Evolutionary conservation across 2,888 invertebrate species (phyloP), one percentile per base, ranked within the genome.

Genomic region (Oeneis ivallda): DNA sequence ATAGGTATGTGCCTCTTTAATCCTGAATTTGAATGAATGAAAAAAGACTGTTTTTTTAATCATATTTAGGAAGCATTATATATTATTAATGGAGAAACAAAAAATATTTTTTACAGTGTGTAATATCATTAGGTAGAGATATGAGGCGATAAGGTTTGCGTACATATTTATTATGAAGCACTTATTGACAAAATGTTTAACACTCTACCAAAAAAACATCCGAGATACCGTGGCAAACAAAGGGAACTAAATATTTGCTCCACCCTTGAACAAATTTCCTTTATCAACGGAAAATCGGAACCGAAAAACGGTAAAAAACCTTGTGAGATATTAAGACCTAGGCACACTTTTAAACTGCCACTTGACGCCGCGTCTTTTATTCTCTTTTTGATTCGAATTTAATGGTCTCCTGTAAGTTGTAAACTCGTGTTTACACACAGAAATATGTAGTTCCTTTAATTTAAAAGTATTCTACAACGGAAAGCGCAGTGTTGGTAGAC

Each of bases 221-320:
- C 19, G 39, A 19, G 19, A 56, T 56, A 41, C 39, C 19, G 39
- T 13, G 17, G 8, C 19, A 19, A 11, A 41, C 13, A 26, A 13
- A 56, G 37, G 39, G 17, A 41, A 19, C 11, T 39, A 56, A 62
- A 56, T 63, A 49, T 63, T 63, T 57, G 39, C 63, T 52, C 34
- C 57, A 45, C 60, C 60, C 50, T 11, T 52, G 15, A 61, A 43
- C 45, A 64, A n/a, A 45, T 47, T 57, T 49, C 60, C 43, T 52
- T 50, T 56, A 56, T 66, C 54, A 41, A 10, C 34, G 32, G 47
- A 34, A 53, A 43, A 39, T 56, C 10, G 26, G 34, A 52, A 19
- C 32, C 15, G 19, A 32, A 53, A 34, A 26, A 62, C 37, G 53
- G 4, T 10, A 39, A 37, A 39, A 37, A 17, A 34, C 54, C 54